These are phyloP conservation scores for Chiloscyllium plagiosum DNA, from an alignment of 2,113 vertebrate species.

Conservation along the genomic window DNA sequence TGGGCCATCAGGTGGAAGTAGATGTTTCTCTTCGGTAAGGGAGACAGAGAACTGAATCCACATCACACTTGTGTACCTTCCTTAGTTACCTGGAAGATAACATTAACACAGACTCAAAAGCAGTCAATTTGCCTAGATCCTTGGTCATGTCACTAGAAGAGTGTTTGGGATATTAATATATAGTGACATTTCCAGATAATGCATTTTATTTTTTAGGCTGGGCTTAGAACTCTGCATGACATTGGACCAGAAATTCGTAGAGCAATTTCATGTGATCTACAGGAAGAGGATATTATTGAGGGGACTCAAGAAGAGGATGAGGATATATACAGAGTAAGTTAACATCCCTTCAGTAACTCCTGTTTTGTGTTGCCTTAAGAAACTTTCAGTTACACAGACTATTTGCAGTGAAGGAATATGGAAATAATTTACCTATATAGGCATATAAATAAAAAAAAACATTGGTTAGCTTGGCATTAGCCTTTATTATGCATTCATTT, in stretches of 20 bases:
- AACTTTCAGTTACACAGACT: constrained; percentile 38
- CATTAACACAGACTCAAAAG: not conserved
- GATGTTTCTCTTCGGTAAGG: not conserved
- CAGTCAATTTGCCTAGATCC: not conserved
- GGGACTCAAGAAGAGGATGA: constrained; percentile 91
- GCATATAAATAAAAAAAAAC: not conserved
- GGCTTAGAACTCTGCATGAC: constrained; percentile 97
- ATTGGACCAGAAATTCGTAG: constrained; percentile 98
- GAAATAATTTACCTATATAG: not conserved
- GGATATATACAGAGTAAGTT: constrained; percentile 95
- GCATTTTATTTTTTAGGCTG: constrained; percentile 75
- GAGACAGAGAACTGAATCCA: not conserved
- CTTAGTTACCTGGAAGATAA: not conserved
- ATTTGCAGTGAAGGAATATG: too few relatives aligned
- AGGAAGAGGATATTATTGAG: constrained; percentile 95
- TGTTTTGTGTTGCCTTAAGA: not conserved
- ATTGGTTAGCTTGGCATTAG: not conserved
- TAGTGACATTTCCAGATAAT: constrained; percentile 5
- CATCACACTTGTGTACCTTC: not conserved
- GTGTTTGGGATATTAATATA: not conserved
- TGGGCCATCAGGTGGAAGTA: not conserved
- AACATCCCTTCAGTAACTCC: not conserved
- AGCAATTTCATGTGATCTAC: constrained; percentile 98
- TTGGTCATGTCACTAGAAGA: not conserved
- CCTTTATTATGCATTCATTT: not conserved